A percentile compares a stretch with the other conserved stretches of the same genome.
These are phyloP conservation scores for Poeciliopsis retropinna DNA, from an alignment of 2,113 vertebrate genomes.

Conservation along the genomic window DNA sequence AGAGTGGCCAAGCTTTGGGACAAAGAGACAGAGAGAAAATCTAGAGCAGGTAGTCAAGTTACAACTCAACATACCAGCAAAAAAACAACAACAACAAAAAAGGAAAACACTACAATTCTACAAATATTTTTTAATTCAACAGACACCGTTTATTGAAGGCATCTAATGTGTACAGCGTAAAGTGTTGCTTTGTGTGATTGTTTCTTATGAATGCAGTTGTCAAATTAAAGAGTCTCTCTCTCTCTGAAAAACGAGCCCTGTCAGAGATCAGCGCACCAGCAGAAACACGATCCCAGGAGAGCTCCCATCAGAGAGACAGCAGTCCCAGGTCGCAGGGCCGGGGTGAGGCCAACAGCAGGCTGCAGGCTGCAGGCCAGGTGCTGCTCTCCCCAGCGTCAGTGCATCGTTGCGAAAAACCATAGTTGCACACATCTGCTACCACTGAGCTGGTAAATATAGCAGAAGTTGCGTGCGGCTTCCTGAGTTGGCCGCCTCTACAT, in stretches of 20 bases:
- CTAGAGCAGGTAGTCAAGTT: slow-evolving; percentile 23
- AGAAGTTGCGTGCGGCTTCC: slow-evolving; percentile 15
- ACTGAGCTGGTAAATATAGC: slow-evolving; percentile 11
- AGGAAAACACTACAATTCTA: too few species aligned
- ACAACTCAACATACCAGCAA: slow-evolving; percentile 16
- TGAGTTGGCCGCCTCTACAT: slow-evolving; percentile 13
- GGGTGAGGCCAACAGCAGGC: slow-evolving; percentile 16
- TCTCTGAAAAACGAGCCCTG: slow-evolving; percentile 53
- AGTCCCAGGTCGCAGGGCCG: slow-evolving; percentile 21
- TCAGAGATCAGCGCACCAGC: slow-evolving; percentile 54
- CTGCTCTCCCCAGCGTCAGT: slow-evolving; percentile 11
- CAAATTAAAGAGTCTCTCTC: slow-evolving; percentile 42
- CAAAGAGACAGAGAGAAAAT: slow-evolving; percentile 21
- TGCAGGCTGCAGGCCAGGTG: slow-evolving; percentile 49
- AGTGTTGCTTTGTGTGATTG: neutral
- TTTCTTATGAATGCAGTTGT: slow-evolving; percentile 16
- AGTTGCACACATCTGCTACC: neutral
- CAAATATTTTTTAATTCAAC: too few species aligned
- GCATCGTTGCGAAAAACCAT: slow-evolving; percentile 3
- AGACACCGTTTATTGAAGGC: too few species aligned
- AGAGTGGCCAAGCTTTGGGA: slow-evolving; percentile 26
- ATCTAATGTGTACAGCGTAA: neutral
- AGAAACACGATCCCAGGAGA: slow-evolving; percentile 61
- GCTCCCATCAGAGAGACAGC: slow-evolving; percentile 32
- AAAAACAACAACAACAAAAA: neutral